Evolutionary conservation across 92 coral and sea anemone genomes (phyloP).

Genomic region (Meandrina meandrites): DNA sequence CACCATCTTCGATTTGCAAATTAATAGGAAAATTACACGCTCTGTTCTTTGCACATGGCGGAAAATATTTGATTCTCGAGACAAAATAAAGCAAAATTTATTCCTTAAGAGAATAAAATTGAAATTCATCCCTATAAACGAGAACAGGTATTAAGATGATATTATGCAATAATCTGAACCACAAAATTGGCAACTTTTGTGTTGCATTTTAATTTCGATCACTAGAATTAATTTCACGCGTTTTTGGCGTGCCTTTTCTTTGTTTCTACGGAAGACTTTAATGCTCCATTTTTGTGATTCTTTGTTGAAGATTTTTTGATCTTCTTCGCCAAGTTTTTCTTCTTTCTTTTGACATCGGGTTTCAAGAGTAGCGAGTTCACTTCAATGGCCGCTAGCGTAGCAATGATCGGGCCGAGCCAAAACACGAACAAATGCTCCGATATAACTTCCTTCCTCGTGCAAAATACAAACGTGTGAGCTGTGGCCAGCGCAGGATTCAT

Average conservation of each 20-base stretch:
- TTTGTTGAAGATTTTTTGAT: slow-evolving; percentile 40
- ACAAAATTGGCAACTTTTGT: background rate
- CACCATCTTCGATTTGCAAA: background rate
- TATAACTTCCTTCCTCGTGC: slow-evolving; percentile 58
- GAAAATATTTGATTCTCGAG: background rate
- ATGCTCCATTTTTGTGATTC: slow-evolving; percentile 16
- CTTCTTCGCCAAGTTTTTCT: slow-evolving; percentile 53
- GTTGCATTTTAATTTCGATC: too few relatives aligned
- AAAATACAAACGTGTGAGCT: slow-evolving; percentile 78
- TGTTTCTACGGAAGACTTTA: background rate
- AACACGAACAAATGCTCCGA: slow-evolving; percentile 82
- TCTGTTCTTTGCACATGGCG: background rate
- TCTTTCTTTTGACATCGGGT: slow-evolving; percentile 31
- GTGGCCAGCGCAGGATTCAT: slow-evolving; percentile 97
- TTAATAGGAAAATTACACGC: background rate
- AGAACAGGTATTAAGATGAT: too few relatives aligned
- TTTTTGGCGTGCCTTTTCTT: slow-evolving; percentile 32
- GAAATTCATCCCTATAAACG: too few relatives aligned
- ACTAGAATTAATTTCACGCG: background rate
- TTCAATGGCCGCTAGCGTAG: slow-evolving; percentile 70
- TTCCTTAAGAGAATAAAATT: background rate
- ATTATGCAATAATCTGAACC: background rate
- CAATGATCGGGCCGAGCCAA: slow-evolving; percentile 87
- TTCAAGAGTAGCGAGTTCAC: slow-evolving; percentile 49
- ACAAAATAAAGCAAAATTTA: background rate